Evolutionary conservation across 2,113 vertebrate species (phyloP).

Genomic region (Heloderma charlesbogerti): DNA sequence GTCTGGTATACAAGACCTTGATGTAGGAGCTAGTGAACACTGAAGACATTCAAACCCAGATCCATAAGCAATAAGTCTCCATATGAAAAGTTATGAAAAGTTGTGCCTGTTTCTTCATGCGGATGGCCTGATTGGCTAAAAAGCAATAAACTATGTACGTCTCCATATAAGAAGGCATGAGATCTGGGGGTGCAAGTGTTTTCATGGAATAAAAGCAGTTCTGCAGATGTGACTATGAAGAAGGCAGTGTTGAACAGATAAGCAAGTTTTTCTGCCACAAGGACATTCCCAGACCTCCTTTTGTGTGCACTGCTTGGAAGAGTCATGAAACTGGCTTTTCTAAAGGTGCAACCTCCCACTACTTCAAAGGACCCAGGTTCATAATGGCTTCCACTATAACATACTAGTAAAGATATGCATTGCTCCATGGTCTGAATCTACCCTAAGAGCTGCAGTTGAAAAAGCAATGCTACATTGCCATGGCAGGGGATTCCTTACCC

Average conservation of each 20-base stretch:
- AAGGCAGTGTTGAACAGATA: background rate
- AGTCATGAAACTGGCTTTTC: background rate
- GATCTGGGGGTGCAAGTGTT: background rate
- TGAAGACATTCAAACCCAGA: background rate
- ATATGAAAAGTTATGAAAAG: background rate
- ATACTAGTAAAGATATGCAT: background rate
- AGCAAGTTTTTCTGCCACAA: background rate
- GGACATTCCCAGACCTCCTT: background rate
- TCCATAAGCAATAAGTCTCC: background rate
- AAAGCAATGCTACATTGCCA: background rate
- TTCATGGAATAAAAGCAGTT: accelerated
- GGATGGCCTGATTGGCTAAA: too few species aligned
- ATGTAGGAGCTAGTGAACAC: background rate
- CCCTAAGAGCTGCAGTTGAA: background rate
- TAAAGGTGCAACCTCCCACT: background rate
- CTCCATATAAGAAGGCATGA: background rate
- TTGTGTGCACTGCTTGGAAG: background rate
- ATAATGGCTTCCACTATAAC: background rate
- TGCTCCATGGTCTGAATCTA: background rate
- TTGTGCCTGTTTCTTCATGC: too few species aligned
- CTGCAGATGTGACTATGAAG: background rate
- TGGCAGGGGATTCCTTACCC: background rate
- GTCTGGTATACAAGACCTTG: background rate
- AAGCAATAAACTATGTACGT: too few species aligned
- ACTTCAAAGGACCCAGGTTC: background rate